phyloP scores from a whole-genome alignment of 2,888 invertebrate species.

The Hyposoter dolosus region DNA sequence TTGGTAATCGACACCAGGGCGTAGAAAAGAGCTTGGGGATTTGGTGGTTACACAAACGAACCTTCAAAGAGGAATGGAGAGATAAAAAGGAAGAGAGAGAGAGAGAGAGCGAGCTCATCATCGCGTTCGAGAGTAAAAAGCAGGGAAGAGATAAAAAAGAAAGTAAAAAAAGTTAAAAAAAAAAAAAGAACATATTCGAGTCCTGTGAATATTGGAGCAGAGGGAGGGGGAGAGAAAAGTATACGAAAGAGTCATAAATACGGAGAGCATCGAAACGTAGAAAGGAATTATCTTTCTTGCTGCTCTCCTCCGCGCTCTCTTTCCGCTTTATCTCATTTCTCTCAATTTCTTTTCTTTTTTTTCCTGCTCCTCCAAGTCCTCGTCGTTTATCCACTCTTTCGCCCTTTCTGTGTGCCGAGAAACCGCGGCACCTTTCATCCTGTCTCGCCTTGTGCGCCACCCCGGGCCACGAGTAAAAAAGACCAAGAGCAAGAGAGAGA shows the following conservation, averaged over 20 bases:
- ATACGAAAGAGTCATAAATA: constrained; percentile 70
- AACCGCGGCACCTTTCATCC: constrained; percentile 68
- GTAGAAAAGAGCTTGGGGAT: constrained; percentile 65
- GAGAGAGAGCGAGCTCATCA: constrained; percentile 28
- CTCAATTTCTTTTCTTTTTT: constrained; percentile 35
- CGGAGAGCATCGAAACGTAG: constrained; percentile 75
- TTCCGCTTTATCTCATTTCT: constrained; percentile 33
- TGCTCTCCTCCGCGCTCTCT: constrained; percentile 30
- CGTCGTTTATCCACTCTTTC: constrained; percentile 62
- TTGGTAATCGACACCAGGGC: constrained; percentile 63
- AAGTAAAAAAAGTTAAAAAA: constrained; percentile 25
- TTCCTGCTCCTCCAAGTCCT: constrained; percentile 58
- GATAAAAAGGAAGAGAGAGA: constrained; percentile 1
- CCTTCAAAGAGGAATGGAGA: not conserved
- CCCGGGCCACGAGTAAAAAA: constrained; percentile 55
- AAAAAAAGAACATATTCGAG: not conserved
- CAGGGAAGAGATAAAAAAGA: not conserved
- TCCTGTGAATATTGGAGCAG: constrained; percentile 56
- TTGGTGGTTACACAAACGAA: constrained; percentile 70
- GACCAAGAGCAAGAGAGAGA: not conserved
- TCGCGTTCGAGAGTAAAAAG: constrained; percentile 44
- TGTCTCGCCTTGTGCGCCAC: constrained; percentile 60
- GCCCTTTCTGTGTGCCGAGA: constrained; percentile 58
- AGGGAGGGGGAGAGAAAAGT: constrained; percentile 15
- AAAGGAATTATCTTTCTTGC: constrained; percentile 74